These are phyloP conservation scores for Pteria penguin DNA, from an alignment of 2,888 invertebrate genomes.

Conservation along the genomic window DNA sequence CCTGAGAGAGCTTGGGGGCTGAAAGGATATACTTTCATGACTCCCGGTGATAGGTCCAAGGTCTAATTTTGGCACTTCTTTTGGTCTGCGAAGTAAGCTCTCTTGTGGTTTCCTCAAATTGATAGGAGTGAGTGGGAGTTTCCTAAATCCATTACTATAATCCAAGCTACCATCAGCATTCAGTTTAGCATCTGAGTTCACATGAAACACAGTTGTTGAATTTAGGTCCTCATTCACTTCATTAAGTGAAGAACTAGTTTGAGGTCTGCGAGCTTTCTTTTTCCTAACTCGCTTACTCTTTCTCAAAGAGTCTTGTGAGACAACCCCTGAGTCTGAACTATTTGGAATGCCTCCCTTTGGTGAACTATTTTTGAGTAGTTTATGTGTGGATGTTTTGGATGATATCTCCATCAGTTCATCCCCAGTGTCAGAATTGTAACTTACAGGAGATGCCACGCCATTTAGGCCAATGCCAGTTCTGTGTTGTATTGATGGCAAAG, in stretches of 20 bases:
- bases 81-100: constrained; percentile 16
- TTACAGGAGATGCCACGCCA: constrained; percentile 46
- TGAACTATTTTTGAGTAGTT: constrained; percentile 3
- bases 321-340: constrained; percentile 31
- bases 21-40: constrained; percentile 66
- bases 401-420: constrained; percentile 66
- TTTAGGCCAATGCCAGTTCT: constrained; percentile 35
- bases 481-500: constrained; percentile 40
- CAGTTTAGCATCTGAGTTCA: constrained; percentile 60
- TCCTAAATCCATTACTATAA: constrained; percentile 54
- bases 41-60: constrained; percentile 66
- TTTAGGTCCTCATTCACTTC: constrained; percentile 63
- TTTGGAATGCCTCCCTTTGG: neutral
- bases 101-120: constrained; percentile 48
- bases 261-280: constrained; percentile 42
- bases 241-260: constrained; percentile 37
- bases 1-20: constrained; percentile 65
- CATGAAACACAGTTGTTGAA: constrained; percentile 64
- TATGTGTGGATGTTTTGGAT: constrained; percentile 38
- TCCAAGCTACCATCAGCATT: constrained; percentile 66
- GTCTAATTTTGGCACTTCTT: constrained; percentile 70
- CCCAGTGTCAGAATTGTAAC: constrained; percentile 68
- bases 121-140: constrained; percentile 68
- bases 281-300: constrained; percentile 32
- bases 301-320: constrained; percentile 31